These are phyloP conservation scores for Clusia tigrina DNA, from an alignment of 2,888 invertebrate genomes.

Conservation along the genomic window DNA sequence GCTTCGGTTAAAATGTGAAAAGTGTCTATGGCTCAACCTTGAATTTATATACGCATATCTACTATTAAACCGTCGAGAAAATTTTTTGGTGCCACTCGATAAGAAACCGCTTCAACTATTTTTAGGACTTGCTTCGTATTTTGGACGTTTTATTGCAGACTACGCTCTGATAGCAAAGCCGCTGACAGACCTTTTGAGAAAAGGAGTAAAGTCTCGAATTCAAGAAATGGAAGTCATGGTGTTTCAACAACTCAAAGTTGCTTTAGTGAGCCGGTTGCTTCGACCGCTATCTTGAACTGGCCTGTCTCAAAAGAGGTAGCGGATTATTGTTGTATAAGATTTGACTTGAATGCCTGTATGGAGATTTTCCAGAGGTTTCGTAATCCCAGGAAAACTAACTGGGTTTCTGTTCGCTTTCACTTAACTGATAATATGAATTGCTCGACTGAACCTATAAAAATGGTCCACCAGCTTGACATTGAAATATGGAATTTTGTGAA, in stretches of 20 bases:
- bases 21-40: conserved; percentile 29
- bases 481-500: too few relatives aligned
- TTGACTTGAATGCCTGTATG: too few relatives aligned
- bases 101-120: conserved; percentile 30
- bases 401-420: too few relatives aligned
- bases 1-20: conserved; percentile 26
- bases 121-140: conserved; percentile 33
- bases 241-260: conserved; percentile 11
- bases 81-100: conserved; percentile 26
- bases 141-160: conserved; percentile 25
- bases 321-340: too few relatives aligned
- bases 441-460: too few relatives aligned
- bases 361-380: too few relatives aligned
- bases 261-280: too few relatives aligned
- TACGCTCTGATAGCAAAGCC: conserved; percentile 49
- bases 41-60: conserved; percentile 16
- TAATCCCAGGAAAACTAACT: too few relatives aligned
- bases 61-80: conserved; percentile 15
- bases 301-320: too few relatives aligned
- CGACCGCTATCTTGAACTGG: too few relatives aligned
- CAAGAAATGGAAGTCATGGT: neutral
- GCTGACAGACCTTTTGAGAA: conserved; percentile 43
- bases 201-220: conserved; percentile 4
- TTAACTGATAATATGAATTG: too few relatives aligned
- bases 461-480: too few relatives aligned